Conservation (phyloP, 2,888 invertebrate species). For the Romanomermis culicivorax region DNA sequence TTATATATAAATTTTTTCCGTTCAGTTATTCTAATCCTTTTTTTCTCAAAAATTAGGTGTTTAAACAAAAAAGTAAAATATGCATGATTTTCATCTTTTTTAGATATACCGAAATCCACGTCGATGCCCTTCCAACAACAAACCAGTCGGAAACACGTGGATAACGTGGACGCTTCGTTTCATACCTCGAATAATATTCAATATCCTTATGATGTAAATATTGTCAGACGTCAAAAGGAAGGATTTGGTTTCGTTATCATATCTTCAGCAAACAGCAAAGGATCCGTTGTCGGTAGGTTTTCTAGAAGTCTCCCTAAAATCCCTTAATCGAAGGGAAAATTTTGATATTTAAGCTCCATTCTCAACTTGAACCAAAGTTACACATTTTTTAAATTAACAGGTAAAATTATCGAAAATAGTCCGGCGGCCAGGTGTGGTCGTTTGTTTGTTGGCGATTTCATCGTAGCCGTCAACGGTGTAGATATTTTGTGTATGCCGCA, state of each 20-base stretch:
- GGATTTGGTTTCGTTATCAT: slow-evolving; percentile 98
- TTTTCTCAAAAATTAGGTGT: background rate
- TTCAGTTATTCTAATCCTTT: background rate
- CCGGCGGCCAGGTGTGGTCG: slow-evolving; percentile 69
- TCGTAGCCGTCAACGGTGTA: slow-evolving; percentile 76
- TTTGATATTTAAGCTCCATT: too few relatives aligned
- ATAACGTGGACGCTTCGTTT: too few relatives aligned
- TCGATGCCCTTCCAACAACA: slow-evolving; percentile 12
- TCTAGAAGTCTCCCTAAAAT: too few relatives aligned
- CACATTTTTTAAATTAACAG: too few relatives aligned
- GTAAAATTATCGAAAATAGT: slow-evolving; percentile 76
- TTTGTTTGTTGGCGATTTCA: slow-evolving; percentile 77
- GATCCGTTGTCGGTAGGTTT: slow-evolving; percentile 57
- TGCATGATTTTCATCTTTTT: background rate
- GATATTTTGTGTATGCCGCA: slow-evolving; percentile 76
- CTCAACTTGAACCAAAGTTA: too few relatives aligned
- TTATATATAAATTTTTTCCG: background rate
- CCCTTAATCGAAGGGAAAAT: too few relatives aligned
- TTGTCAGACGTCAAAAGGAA: slow-evolving; percentile 69
- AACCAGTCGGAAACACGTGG: too few relatives aligned
- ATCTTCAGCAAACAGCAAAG: slow-evolving; percentile 69
- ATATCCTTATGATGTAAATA: slow-evolving; percentile 69
- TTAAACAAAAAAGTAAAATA: background rate
- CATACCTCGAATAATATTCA: too few relatives aligned
- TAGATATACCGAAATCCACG: slow-evolving; percentile 9